Percentiles rank a stretch among this genome's conserved stretches.
phyloP scores from a whole-genome alignment of 1,140 invertebrate genomes.

The Drosophila arizonae region DNA sequence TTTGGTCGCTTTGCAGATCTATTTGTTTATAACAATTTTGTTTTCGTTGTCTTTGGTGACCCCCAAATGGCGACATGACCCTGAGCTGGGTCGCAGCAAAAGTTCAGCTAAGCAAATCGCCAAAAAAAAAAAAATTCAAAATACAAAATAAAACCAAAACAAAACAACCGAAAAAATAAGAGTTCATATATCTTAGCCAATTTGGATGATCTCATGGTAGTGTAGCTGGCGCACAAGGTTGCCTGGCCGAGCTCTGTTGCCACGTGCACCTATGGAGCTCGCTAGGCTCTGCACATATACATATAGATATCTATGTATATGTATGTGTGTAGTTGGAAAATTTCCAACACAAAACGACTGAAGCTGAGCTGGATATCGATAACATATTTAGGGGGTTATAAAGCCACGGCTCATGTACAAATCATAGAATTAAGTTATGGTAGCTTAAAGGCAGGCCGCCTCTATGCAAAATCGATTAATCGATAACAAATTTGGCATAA shows the following conservation, averaged over 20 bases:
- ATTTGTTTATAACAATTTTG: slow-evolving; percentile 3
- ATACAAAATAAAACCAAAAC: not conserved
- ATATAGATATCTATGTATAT: no score
- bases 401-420: no score
- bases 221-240: not conserved
- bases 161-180: slow-evolving; percentile 3
- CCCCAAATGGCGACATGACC: slow-evolving; percentile 57
- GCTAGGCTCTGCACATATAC: no score
- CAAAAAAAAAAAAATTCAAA: not conserved
- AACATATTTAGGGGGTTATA: no score
- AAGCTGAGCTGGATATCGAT: not conserved
- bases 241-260: not conserved
- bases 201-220: slow-evolving; percentile 8
- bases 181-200: not conserved
- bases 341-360: not conserved
- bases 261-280: not conserved
- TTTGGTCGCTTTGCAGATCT: not conserved
- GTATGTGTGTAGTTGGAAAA: not conserved
- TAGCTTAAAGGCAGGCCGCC: no score
- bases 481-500: not conserved
- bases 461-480: not conserved
- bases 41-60: slow-evolving; percentile 54
- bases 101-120: slow-evolving; percentile 38
- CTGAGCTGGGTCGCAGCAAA: slow-evolving; percentile 41
- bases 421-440: no score